Evolutionary conservation across 2,888 invertebrate genomes (phyloP).

Genomic region (Scrobipalpa costella): DNA sequence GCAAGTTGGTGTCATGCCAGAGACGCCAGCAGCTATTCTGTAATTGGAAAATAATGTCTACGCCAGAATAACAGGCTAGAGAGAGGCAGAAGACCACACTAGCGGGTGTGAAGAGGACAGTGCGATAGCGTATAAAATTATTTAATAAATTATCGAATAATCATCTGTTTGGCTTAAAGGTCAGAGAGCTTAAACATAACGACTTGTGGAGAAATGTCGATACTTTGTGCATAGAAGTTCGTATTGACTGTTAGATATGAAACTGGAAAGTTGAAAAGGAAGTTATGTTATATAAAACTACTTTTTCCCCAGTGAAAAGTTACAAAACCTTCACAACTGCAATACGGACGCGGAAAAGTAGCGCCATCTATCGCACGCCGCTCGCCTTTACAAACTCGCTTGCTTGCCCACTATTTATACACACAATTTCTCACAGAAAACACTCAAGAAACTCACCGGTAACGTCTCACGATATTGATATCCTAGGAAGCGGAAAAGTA

Average conservation of each 20-base stretch:
- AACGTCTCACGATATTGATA: conserved; percentile 4
- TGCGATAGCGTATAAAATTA: neutral
- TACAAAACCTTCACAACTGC: conserved; percentile 58
- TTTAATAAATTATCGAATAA: conserved; percentile 3
- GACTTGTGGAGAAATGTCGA: neutral
- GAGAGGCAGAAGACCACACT: neutral
- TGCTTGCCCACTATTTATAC: neutral
- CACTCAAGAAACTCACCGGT: conserved; percentile 30
- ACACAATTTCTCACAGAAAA: neutral
- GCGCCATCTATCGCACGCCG: conserved; percentile 62
- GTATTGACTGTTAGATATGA: neutral
- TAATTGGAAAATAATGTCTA: conserved; percentile 18
- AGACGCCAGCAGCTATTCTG: neutral
- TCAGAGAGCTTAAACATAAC: conserved; percentile 1
- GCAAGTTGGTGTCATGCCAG: conserved; percentile 20
- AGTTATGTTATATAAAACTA: conserved; percentile 53
- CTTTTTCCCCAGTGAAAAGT: conserved; percentile 41
- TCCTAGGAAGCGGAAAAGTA: conserved; percentile 21
- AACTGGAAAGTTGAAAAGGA: conserved; percentile 9
- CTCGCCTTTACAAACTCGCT: neutral
- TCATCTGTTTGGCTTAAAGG: conserved; percentile 11
- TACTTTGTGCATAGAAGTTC: neutral
- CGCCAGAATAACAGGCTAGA: neutral
- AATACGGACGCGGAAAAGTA: conserved; percentile 61
- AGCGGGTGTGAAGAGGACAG: neutral